Evolutionary conservation across 1,140 invertebrate species (phyloP).

Genomic region (Venturia canescens): DNA sequence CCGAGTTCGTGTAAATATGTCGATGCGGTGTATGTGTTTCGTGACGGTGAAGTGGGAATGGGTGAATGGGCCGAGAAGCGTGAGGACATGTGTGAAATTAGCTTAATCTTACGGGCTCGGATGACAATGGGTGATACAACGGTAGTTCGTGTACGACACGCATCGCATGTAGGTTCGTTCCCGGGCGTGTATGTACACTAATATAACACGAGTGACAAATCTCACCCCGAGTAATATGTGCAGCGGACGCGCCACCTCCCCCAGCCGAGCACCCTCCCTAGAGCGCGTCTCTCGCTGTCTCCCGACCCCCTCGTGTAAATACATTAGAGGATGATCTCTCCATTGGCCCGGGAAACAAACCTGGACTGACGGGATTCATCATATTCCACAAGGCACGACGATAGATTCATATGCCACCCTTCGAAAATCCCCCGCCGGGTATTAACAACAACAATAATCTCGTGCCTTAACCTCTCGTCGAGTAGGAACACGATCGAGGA

Average conservation of each 20-base stretch:
- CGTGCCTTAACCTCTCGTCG: background rate
- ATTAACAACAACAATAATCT: slow-evolving; percentile 37
- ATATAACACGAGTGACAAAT: slow-evolving; percentile 72
- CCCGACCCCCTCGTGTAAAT: slow-evolving; percentile 73
- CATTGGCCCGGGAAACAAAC: slow-evolving; percentile 66
- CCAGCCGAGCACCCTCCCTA: slow-evolving; percentile 18
- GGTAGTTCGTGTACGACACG: slow-evolving; percentile 71
- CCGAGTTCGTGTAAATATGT: background rate
- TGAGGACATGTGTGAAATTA: slow-evolving; percentile 78
- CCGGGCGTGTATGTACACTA: background rate
- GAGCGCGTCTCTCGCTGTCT: slow-evolving; percentile 55
- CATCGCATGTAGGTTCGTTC: slow-evolving; percentile 56
- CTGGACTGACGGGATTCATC: slow-evolving; percentile 10
- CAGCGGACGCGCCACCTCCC: slow-evolving; percentile 56
- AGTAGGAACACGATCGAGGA: slow-evolving; percentile 5
- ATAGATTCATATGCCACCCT: slow-evolving; percentile 30
- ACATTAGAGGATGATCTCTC: slow-evolving; percentile 76
- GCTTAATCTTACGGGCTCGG: slow-evolving; percentile 77
- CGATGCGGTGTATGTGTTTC: background rate
- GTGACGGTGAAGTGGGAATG: slow-evolving; percentile 31
- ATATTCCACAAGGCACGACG: slow-evolving; percentile 5
- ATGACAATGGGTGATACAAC: slow-evolving; percentile 76
- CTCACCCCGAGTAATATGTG: slow-evolving; percentile 64
- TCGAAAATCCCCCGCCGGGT: slow-evolving; percentile 23
- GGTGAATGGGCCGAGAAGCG: slow-evolving; percentile 55